A percentile compares a stretch with the other conserved stretches of the same genome.
Evolutionary conservation across 1,140 invertebrate genomes (phyloP).

Genomic region (Ptiloglossa arizonensis): DNA sequence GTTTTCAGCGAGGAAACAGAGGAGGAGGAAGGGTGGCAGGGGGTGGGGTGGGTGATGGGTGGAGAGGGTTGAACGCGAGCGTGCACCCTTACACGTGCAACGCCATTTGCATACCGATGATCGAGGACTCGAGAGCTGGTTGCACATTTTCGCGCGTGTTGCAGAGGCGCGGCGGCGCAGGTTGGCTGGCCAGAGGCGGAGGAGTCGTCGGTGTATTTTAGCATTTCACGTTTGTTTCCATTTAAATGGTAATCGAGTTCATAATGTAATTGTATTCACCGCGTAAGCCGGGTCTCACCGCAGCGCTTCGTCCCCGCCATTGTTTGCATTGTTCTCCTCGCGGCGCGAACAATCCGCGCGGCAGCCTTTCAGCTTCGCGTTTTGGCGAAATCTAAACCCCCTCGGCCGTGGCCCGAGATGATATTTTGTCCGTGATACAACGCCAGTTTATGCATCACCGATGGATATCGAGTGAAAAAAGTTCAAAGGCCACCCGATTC

Average conservation of each 20-base stretch:
- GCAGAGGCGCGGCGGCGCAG: conserved; percentile 6
- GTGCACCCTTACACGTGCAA: conserved; percentile 25
- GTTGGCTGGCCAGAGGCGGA: not conserved
- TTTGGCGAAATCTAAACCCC: conserved; percentile 72
- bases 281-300: conserved; percentile 78
- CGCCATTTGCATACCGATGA: conserved; percentile 71
- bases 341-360: conserved; percentile 72
- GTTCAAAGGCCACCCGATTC: too few relatives aligned
- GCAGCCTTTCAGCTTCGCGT: conserved; percentile 71
- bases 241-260: conserved; percentile 83
- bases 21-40: too few relatives aligned
- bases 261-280: conserved; percentile 82
- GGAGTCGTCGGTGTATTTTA: conserved; percentile 76
- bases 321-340: conserved; percentile 79
- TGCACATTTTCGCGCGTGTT: conserved; percentile 57
- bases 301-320: conserved; percentile 74
- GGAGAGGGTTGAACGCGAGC: not conserved
- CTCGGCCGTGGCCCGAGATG: conserved; percentile 48
- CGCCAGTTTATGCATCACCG: conserved; percentile 42
- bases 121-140: conserved; percentile 54
- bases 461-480: conserved; percentile 44
- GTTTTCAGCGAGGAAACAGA: conserved; percentile 21
- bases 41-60: not conserved
- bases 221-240: conserved; percentile 82
- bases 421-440: conserved; percentile 67